Base-by-base conservation (phyloP, 2,113 vertebrate species). In the Actenoides lindsayi region DNA sequence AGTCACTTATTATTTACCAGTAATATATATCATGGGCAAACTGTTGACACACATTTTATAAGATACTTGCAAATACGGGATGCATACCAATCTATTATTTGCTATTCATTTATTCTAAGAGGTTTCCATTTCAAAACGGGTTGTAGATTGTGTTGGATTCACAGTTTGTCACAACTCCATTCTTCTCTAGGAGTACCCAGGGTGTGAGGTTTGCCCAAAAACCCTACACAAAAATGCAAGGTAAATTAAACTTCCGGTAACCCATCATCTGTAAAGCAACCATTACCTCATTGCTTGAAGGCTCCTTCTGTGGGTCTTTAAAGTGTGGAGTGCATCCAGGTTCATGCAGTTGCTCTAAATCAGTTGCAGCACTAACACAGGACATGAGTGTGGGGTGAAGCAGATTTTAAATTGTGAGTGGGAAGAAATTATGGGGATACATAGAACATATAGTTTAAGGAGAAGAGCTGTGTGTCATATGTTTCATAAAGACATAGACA, bases 61-160 rank as follows among this genome's bases (percentile, higher is more conserved):
- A 96, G 90, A 94, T 83, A 93, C 70, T 70, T 80, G 77, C 78
- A 85, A 95, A 85, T 74, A 60, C 74, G 42, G 25, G 6, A 44
- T 79, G 7, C 14, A 15, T 53, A 59, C 5, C 10, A 2, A 56
- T 56, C 59, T 96, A 92, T 90, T 93, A 88, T 94, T 96, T 92
- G 78, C 63, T 96, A 70, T 95, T 87, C 69, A 92, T 95, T 97
- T 90, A 68, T 96, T 90, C 83, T 94, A 81, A 96, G 91, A 96
- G 56, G 67, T 96, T 97, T 90, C 88, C 42, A 31, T 96, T 97
- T 97, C 79, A 97, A 95, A 96, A 62, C 68, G 86, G 90, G 80
- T 82, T 85, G 18, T 24, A 69, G 14, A 28, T 4, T 83, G 9
- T 50, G 5, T 41, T 57, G 21, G 31, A 77, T 59, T 86, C 37